phyloP scores from a whole-genome alignment of 2,888 invertebrate genomes.

The Drosophila putrida region DNA sequence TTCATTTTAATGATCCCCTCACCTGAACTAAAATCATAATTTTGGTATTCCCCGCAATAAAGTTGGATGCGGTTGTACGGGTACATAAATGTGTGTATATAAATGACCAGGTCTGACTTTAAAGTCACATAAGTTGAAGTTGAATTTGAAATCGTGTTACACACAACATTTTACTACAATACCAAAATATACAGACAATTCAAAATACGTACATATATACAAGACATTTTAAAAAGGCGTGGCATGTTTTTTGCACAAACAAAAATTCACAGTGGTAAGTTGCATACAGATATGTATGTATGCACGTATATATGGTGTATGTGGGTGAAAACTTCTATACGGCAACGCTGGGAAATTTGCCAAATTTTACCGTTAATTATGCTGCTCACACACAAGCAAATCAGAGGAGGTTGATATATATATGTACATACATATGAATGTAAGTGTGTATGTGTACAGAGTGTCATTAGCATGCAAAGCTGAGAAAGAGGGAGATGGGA shows the following conservation, averaged over 20 bases:
- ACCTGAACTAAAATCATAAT: too few species aligned
- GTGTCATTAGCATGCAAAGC: background rate
- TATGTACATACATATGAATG: background rate
- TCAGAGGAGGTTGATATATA: slow-evolving; percentile 5
- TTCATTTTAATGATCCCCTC: too few species aligned
- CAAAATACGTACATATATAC: slow-evolving; percentile 40
- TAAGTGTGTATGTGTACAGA: too few species aligned
- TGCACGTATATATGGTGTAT: background rate
- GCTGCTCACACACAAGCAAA: background rate
- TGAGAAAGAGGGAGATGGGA: background rate
- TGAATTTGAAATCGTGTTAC: slow-evolving; percentile 58
- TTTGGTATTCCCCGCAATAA: slow-evolving; percentile 26
- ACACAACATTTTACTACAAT: slow-evolving; percentile 48
- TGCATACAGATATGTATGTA: background rate
- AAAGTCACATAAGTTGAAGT: slow-evolving; percentile 54
- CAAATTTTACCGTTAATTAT: slow-evolving; percentile 39
- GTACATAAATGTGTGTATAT: background rate
- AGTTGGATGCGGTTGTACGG: background rate
- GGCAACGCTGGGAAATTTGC: slow-evolving; percentile 19
- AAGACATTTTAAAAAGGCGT: slow-evolving; percentile 50
- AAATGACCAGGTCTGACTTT: slow-evolving; percentile 35
- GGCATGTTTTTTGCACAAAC: slow-evolving; percentile 39
- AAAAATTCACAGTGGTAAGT: slow-evolving; percentile 67
- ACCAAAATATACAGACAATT: slow-evolving; percentile 36
- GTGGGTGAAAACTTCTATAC: slow-evolving; percentile 1